phyloP scores from a whole-genome alignment of 1,140 invertebrate species.

The Atta cephalotes region DNA sequence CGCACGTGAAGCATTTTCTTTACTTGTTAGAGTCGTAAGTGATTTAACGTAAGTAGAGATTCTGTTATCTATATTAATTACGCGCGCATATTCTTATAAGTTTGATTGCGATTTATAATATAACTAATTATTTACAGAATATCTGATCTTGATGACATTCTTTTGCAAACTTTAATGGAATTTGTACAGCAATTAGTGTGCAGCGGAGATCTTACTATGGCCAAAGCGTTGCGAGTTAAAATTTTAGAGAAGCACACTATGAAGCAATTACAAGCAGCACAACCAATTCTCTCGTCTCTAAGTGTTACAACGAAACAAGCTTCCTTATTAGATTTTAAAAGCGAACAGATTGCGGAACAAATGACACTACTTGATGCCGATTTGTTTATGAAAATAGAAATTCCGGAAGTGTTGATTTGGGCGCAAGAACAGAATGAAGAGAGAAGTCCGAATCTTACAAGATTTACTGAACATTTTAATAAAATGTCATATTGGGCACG shows the following conservation, averaged over 20 bases:
- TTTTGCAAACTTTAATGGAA: slow-evolving; percentile 93
- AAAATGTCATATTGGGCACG: slow-evolving; percentile 99
- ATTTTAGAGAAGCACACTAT: slow-evolving; percentile 95
- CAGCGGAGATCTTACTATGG: slow-evolving; percentile 94
- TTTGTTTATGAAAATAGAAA: slow-evolving; percentile 98
- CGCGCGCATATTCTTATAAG: background rate
- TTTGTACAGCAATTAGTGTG: slow-evolving; percentile 97
- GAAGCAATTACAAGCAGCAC: slow-evolving; percentile 87
- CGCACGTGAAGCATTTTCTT: slow-evolving; percentile 94
- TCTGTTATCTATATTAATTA: slow-evolving; percentile 4
- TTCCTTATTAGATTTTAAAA: slow-evolving; percentile 96
- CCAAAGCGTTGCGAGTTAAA: slow-evolving; percentile 95
- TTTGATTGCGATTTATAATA: background rate
- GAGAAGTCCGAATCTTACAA: slow-evolving; percentile 97
- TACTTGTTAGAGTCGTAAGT: slow-evolving; percentile 96
- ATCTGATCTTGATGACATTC: slow-evolving; percentile 92
- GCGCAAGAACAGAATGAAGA: slow-evolving; percentile 99
- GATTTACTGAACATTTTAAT: slow-evolving; percentile 99
- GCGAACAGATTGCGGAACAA: slow-evolving; percentile 97
- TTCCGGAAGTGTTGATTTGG: slow-evolving; percentile 98
- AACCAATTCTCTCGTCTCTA: slow-evolving; percentile 85
- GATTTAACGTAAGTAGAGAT: slow-evolving; percentile 94
- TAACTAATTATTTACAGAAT: slow-evolving; percentile 87
- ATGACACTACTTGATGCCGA: slow-evolving; percentile 99
- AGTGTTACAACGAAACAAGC: slow-evolving; percentile 88